A percentile compares a stretch with the other conserved stretches of the same genome.
These are phyloP conservation scores for Enteromius mattozi DNA, from an alignment of 2,797 vertebrate species.

Conservation along the genomic window DNA sequence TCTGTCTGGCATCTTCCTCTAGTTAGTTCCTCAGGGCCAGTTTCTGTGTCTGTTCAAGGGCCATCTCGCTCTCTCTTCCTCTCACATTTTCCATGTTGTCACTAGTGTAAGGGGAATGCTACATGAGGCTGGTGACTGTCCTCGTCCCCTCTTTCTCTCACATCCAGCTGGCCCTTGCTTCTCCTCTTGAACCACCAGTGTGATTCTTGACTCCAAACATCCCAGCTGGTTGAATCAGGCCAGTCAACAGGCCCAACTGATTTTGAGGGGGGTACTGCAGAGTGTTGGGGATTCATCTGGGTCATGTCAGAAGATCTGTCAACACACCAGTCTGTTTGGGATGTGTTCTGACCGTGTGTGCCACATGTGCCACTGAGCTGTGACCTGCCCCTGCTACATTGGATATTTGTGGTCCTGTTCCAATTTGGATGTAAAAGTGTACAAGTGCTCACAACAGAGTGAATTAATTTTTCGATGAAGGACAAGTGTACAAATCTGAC, in stretches of 20 bases:
- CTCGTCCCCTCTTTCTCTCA: constrained; percentile 63
- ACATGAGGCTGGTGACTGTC: constrained; percentile 67
- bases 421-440: constrained; percentile 51
- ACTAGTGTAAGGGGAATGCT: constrained; percentile 68
- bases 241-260: constrained; percentile 46
- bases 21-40: constrained; percentile 50
- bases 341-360: constrained; percentile 55
- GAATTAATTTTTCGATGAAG: constrained; percentile 54
- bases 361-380: constrained; percentile 42
- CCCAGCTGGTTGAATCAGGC: constrained; percentile 48
- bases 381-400: constrained; percentile 38
- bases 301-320: constrained; percentile 64
- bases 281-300: constrained; percentile 59
- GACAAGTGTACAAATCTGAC: constrained; percentile 52
- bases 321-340: constrained; percentile 56
- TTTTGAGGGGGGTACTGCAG: constrained; percentile 41
- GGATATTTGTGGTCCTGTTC: constrained; percentile 57
- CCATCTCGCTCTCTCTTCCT: constrained; percentile 28
- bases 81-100: constrained; percentile 52
- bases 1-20: constrained; percentile 26
- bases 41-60: constrained; percentile 37
- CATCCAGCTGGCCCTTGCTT: constrained; percentile 74
- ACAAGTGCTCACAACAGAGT: constrained; percentile 57
- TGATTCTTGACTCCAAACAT: constrained; percentile 53
- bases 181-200: constrained; percentile 53